Percentiles rank a stretch among this genome's conserved stretches.
Evolutionary conservation across 2,797 vertebrate species (phyloP).

Genomic region (Vireo griseus): DNA sequence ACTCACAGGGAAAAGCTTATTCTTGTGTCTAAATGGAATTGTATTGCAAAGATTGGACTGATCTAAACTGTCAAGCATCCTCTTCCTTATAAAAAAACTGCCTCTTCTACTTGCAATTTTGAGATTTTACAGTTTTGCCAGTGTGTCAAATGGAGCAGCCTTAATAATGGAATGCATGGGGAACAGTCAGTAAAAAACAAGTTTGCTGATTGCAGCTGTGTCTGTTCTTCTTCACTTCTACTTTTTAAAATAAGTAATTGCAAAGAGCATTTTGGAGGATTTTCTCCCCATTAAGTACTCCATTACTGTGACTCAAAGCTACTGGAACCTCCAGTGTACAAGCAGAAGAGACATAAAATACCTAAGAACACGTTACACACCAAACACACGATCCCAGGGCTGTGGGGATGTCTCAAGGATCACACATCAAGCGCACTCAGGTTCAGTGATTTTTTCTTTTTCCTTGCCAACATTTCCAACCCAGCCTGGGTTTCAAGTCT

Average conservation of each 20-base stretch:
- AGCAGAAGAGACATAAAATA: background rate
- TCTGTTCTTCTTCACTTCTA: background rate
- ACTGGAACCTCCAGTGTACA: background rate
- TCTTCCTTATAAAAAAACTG: background rate
- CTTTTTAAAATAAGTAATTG: background rate
- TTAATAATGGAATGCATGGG: rapidly evolving
- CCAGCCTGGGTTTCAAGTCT: background rate
- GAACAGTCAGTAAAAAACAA: background rate
- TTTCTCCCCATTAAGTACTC: background rate
- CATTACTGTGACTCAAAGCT: background rate
- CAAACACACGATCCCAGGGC: background rate
- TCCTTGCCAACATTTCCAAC: background rate
- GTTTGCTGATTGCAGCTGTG: background rate
- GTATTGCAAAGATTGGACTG: background rate
- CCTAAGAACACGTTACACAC: background rate
- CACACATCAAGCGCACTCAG: background rate
- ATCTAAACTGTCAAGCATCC: background rate
- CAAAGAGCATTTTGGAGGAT: background rate
- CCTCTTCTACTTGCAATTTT: background rate
- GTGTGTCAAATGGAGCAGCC: background rate
- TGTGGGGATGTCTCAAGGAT: background rate
- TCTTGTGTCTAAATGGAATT: background rate
- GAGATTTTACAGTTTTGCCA: background rate
- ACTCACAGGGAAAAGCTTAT: background rate
- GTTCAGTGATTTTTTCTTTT: background rate